Conservation (phyloP, 2,888 invertebrate genomes). For the Ectobius pallidus region DNA sequence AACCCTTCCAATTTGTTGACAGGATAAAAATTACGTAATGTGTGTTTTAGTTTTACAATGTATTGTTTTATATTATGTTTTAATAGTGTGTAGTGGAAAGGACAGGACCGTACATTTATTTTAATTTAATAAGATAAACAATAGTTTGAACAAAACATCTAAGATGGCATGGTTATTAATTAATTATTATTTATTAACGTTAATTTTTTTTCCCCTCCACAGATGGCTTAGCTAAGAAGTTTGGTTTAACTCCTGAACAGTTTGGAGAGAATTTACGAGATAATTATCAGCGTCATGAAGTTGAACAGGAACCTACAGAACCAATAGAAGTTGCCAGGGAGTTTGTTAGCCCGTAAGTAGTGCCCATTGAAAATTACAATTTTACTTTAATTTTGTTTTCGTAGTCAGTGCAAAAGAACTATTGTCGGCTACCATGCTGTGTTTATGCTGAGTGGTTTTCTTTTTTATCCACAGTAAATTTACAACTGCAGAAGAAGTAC, state of each 20-base stretch:
- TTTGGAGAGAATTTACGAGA: slow-evolving; percentile 96
- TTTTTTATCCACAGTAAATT: slow-evolving; percentile 70
- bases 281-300: slow-evolving; percentile 93
- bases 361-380: neutral
- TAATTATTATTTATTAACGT: too few relatives aligned
- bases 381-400: neutral
- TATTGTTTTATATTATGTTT: too few relatives aligned
- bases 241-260: slow-evolving; percentile 92
- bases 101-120: too few relatives aligned
- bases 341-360: slow-evolving; percentile 33
- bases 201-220: too few relatives aligned
- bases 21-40: too few relatives aligned
- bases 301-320: slow-evolving; percentile 88
- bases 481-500: slow-evolving; percentile 75
- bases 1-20: too few relatives aligned
- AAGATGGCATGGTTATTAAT: too few relatives aligned
- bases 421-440: neutral
- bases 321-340: slow-evolving; percentile 64
- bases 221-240: slow-evolving; percentile 85
- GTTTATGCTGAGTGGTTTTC: neutral
- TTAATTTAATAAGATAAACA: too few relatives aligned
- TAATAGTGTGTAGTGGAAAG: too few relatives aligned
- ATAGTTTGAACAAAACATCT: too few relatives aligned
- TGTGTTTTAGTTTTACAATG: too few relatives aligned
- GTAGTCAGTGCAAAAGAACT: neutral